These are phyloP conservation scores for Harpagus bidentatus DNA, from an alignment of 2,113 vertebrate genomes.

Conservation along the genomic window DNA sequence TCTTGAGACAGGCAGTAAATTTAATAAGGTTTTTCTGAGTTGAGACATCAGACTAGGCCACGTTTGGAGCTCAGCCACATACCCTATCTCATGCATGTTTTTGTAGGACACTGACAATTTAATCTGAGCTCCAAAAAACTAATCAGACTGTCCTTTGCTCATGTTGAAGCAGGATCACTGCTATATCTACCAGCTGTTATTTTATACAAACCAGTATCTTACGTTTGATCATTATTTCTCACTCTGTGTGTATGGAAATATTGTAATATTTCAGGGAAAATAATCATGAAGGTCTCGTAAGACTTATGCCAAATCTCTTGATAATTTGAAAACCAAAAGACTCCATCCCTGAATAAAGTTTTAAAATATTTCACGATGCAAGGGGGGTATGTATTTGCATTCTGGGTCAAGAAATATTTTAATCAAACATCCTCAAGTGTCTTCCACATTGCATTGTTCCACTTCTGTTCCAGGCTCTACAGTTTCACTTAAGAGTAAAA, in stretches of 20 bases:
- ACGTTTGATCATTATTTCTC: neutral
- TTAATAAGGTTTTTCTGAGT: neutral
- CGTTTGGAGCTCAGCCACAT: neutral
- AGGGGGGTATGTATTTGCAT: neutral
- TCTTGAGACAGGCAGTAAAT: neutral
- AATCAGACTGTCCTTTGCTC: neutral
- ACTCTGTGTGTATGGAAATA: neutral
- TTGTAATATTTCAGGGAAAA: neutral
- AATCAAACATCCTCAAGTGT: neutral
- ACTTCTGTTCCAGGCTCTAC: neutral
- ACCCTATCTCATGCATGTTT: neutral
- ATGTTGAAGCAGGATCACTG: neutral
- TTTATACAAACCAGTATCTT: neutral
- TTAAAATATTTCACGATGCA: neutral
- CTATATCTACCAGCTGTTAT: neutral
- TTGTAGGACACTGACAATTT: neutral
- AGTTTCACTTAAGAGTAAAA: neutral
- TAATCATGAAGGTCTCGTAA: neutral
- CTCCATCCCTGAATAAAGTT: neutral
- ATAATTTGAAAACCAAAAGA: neutral
- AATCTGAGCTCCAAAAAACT: neutral
- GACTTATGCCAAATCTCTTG: neutral
- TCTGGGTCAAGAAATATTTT: neutral
- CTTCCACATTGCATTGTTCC: neutral
- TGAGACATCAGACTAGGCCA: neutral